Conservation (phyloP, 2,113 vertebrate genomes). For the Tor tambroides region DNA sequence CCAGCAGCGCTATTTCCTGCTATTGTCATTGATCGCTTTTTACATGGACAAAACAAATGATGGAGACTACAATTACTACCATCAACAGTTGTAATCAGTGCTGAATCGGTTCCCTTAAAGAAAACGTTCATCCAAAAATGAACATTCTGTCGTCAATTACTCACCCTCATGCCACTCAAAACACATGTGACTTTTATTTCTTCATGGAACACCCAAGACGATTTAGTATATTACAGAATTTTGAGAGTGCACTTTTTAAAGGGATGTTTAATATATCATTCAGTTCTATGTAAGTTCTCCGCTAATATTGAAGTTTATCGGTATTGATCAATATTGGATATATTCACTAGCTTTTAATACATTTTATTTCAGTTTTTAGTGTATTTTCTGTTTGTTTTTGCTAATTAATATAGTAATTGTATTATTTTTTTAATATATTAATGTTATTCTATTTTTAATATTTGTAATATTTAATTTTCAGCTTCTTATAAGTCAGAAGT, state of each 20-base stretch:
- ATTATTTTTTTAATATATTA: neutral
- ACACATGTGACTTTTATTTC: neutral
- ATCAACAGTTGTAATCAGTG: neutral
- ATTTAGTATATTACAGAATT: neutral
- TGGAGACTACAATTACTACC: neutral
- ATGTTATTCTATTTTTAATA: neutral
- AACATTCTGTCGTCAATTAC: neutral
- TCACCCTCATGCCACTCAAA: neutral
- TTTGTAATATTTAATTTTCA: neutral
- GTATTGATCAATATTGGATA: neutral
- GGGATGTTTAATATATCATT: neutral
- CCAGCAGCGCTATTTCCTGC: slow-evolving; percentile 28
- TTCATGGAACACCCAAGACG: neutral
- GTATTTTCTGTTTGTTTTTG: neutral
- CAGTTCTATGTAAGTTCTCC: neutral
- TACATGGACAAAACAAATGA: slow-evolving; percentile 24
- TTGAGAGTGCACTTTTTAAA: neutral
- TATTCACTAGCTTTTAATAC: neutral
- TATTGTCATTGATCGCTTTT: slow-evolving; percentile 38
- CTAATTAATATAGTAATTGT: neutral
- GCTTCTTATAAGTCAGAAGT: neutral
- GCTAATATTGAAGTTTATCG: neutral
- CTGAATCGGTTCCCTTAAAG: slow-evolving; percentile 11
- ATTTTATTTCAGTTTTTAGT: neutral
- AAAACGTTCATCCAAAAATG: neutral